phyloP scores from a whole-genome alignment of 64 coral and sea anemone species.

The Cladopsammia gracilis region DNA sequence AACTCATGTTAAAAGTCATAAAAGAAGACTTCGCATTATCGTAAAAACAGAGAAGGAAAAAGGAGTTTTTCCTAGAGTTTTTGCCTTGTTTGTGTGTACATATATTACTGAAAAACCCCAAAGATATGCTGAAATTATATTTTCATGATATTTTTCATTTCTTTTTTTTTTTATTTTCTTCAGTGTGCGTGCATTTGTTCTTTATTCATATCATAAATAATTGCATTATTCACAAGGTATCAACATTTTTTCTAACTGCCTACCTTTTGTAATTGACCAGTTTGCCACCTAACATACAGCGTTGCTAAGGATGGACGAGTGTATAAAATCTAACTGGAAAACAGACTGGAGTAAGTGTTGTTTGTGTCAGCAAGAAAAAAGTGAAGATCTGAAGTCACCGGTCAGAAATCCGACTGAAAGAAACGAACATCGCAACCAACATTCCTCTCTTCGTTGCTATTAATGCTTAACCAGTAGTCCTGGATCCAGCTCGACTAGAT shows the following conservation, averaged over 20 bases:
- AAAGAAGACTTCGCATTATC: no score
- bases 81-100: no score
- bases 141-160: background rate
- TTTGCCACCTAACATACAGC: background rate
- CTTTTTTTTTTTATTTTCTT: background rate
- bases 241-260: background rate
- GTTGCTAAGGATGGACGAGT: background rate
- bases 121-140: background rate
- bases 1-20: no score
- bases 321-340: constrained; percentile 9
- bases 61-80: no score
- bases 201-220: background rate
- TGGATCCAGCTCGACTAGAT: constrained; percentile 58
- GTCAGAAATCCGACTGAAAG: constrained; percentile 15
- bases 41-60: no score
- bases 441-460: constrained; percentile 56
- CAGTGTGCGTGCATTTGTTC: background rate
- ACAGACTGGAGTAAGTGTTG: constrained; percentile 66
- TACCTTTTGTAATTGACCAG: background rate
- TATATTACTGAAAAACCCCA: no score
- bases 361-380: constrained; percentile 71
- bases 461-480: constrained; percentile 25
- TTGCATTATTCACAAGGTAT: background rate
- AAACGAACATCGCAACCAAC: constrained; percentile 23
- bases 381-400: constrained; percentile 47